A percentile compares a stretch with the other conserved stretches of the same genome.
Evolutionary conservation across 2,797 vertebrate species (phyloP).

Genomic region (Nyctalus aviator): DNA sequence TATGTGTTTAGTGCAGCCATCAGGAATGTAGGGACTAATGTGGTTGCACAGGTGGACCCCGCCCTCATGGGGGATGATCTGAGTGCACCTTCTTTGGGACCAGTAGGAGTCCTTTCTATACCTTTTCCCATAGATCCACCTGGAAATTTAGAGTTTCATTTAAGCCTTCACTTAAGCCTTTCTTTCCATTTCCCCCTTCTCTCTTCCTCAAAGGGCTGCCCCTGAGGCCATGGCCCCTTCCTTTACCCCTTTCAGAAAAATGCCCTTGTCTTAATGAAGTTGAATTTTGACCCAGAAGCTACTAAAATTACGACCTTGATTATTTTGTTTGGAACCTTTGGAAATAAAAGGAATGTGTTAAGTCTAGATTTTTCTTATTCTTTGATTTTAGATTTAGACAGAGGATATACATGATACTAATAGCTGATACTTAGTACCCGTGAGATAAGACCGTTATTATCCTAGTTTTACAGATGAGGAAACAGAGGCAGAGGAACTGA

Average conservation of each 20-base stretch:
- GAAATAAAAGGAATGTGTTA: not conserved
- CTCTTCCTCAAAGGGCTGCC: not conserved
- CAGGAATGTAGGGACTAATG: not conserved
- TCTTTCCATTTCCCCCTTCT: not conserved
- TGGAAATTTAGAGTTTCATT: not conserved
- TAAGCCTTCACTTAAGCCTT: not conserved
- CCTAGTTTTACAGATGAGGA: not conserved
- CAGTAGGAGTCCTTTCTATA: not conserved
- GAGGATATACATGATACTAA: not conserved
- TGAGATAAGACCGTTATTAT: not conserved
- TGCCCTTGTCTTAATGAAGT: not conserved
- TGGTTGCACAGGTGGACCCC: not conserved
- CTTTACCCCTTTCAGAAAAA: constrained; percentile 21
- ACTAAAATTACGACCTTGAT: not conserved
- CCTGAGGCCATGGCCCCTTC: not conserved
- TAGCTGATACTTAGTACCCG: not conserved
- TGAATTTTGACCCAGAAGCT: not conserved
- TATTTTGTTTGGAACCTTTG: not conserved
- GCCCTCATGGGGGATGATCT: not conserved
- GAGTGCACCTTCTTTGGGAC: not conserved
- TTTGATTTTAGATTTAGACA: not conserved
- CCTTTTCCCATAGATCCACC: not conserved
- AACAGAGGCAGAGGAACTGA: not conserved
- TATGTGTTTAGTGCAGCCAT: not conserved
- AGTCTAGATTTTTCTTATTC: not conserved